A percentile compares a stretch with the other conserved stretches of the same genome.
These are phyloP conservation scores for Labia minor DNA, from an alignment of 2,888 invertebrate species.

Conservation along the genomic window DNA sequence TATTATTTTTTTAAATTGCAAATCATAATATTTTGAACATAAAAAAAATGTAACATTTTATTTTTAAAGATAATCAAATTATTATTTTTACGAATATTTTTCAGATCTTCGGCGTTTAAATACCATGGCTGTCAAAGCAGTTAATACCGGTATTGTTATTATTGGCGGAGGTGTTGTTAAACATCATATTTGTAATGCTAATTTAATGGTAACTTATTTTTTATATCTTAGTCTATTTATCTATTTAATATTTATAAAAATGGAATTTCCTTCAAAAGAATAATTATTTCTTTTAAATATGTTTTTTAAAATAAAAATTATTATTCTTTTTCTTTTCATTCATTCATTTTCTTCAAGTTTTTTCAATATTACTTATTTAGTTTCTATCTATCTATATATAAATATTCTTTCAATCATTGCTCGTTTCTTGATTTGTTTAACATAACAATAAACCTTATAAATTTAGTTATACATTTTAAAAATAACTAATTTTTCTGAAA, in stretches of 20 bases:
- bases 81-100: conserved; percentile 25
- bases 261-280: too few relatives aligned
- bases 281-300: not conserved
- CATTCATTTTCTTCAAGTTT: too few relatives aligned
- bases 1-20: not conserved
- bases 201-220: conserved; percentile 68
- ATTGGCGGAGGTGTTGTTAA: conserved; percentile 94
- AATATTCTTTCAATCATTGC: too few relatives aligned
- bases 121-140: conserved; percentile 85
- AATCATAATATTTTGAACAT: not conserved
- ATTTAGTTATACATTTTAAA: too few relatives aligned
- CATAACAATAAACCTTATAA: too few relatives aligned
- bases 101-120: conserved; percentile 79
- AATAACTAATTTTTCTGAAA: too few relatives aligned
- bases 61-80: not conserved
- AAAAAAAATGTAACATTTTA: not conserved
- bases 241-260: not conserved
- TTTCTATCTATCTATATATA: too few relatives aligned
- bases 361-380: too few relatives aligned
- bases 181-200: conserved; percentile 99
- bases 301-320: too few relatives aligned
- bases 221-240: not conserved
- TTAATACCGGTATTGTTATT: conserved; percentile 92
- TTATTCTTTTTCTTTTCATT: too few relatives aligned
- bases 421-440: too few relatives aligned